Evolutionary conservation across 2,113 vertebrate species (phyloP).

Genomic region (Rhineura floridana): DNA sequence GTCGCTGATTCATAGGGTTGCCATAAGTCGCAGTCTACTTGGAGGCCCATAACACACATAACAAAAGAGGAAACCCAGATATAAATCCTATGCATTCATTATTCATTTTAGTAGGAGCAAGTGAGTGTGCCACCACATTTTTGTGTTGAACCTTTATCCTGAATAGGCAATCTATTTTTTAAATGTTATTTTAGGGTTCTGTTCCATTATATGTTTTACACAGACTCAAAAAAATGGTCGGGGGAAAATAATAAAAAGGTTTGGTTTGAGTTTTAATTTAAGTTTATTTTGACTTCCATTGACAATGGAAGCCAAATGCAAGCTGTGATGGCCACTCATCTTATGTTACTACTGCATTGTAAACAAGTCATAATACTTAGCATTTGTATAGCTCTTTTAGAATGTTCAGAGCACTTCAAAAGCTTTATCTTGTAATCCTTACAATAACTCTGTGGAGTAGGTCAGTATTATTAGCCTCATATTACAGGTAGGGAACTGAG

Average conservation of each 20-base stretch:
- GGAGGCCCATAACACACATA: too few species aligned
- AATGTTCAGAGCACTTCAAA: neutral
- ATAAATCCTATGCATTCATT: too few species aligned
- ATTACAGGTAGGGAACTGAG: neutral
- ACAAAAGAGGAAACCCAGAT: too few species aligned
- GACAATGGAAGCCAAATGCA: neutral
- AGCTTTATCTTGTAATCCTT: neutral
- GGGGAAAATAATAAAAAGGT: too few species aligned
- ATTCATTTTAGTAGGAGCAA: too few species aligned
- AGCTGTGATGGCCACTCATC: neutral
- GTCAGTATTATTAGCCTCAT: neutral
- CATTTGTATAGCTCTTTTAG: neutral
- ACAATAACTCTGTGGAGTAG: too few species aligned
- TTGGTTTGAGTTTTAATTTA: neutral
- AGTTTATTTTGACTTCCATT: neutral
- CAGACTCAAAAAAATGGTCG: neutral
- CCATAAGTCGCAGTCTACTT: too few species aligned
- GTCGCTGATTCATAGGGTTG: too few species aligned
- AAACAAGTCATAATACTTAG: neutral
- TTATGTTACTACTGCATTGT: neutral
- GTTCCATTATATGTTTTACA: neutral
- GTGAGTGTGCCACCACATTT: too few species aligned
- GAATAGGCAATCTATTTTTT: neutral
- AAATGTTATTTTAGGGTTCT: neutral
- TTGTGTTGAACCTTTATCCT: neutral